A percentile compares a stretch with the other conserved stretches of the same genome.
These are phyloP conservation scores for Colius striatus DNA, from an alignment of 2,113 vertebrate species.

Conservation along the genomic window DNA sequence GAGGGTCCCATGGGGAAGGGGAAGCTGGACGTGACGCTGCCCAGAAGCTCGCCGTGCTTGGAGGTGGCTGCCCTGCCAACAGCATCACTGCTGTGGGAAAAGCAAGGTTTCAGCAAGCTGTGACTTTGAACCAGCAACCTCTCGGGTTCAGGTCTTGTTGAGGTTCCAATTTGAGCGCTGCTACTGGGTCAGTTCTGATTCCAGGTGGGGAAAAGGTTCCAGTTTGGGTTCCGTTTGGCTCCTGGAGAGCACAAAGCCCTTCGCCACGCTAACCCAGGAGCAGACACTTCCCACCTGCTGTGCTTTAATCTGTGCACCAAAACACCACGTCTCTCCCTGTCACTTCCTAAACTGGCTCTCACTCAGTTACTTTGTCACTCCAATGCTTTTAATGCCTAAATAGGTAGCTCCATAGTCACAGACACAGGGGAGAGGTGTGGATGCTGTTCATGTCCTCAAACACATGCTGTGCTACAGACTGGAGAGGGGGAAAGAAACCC, in stretches of 20 bases:
- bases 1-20: background rate
- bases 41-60: background rate
- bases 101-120: background rate
- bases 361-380: background rate
- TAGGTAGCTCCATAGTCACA: background rate
- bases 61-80: background rate
- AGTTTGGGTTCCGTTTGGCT: background rate
- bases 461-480: constrained; percentile 10
- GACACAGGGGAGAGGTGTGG: background rate
- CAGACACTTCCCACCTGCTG: background rate
- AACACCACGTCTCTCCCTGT: background rate
- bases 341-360: background rate
- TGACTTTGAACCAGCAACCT: background rate
- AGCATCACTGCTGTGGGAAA: background rate
- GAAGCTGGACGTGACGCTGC: background rate
- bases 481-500: background rate
- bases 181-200: background rate
- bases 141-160: background rate
- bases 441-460: background rate
- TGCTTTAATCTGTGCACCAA: background rate
- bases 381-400: background rate
- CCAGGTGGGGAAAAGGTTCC: background rate
- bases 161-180: fast-evolving
- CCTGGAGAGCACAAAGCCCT: background rate
- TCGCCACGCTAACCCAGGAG: background rate